Evolutionary conservation across 2,113 vertebrate genomes (phyloP), one percentile per base, ranked within the genome.

Genomic region (Rhadina sibilatrix): DNA sequence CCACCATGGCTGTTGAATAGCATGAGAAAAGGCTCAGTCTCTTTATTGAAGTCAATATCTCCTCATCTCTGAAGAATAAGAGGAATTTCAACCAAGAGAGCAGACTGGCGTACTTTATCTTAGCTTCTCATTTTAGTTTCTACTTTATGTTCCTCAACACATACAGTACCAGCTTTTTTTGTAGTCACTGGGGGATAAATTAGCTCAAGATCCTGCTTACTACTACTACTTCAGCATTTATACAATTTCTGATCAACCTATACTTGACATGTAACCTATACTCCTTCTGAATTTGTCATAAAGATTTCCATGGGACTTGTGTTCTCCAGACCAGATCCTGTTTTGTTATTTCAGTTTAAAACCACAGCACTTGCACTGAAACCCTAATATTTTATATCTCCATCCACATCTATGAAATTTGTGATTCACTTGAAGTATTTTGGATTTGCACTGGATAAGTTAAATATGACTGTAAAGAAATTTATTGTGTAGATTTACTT

Each of bases 221-320:
- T 8, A 35, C 40, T 85, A 18, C 46, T 72, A 12, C 84, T 93
- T 83, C 79, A 94, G 42, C 38, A 83, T 54, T 96, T 89, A 44
- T 9, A 68, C 17, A 16, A 60, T 90, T 97, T 93, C 63, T 87
- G 38, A 77, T 93, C 63, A 88, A 50, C 50, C 82, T 88, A 59
- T 83, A 83, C 46, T 94, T 85, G 56, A 83, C 66, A 59, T 85
- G 90, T 83, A 95, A 97, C 50, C 46, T 85, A 83, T 69, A 93
- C 40, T 31, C 63, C 25, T 89, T 57, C 81, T 94, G 84, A 91
- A 93, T 89, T 57, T 89, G 50, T 85, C 75, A 71, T 90, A 72
- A 87, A 89, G 57, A 77, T 80, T 96, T 95, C 42, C 59, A 66
- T 54, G 91, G 87, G 68, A 91, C 54, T 85, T 88, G 38, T 80